Evolutionary conservation across 2,888 invertebrate genomes (phyloP), one percentile per base, ranked within the genome.

Genomic region (Papilio gigon): DNA sequence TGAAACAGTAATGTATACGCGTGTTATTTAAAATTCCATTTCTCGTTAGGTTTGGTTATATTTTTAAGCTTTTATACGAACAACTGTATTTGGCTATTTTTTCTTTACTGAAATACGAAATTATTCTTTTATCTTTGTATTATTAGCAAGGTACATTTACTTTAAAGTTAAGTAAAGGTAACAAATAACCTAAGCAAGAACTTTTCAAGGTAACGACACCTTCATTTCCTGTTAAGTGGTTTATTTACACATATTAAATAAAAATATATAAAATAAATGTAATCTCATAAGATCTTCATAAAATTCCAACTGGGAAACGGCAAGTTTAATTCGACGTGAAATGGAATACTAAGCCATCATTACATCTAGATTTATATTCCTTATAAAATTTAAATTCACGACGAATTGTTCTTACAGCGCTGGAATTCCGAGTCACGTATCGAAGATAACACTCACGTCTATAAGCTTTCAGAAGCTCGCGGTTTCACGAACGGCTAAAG

Each of bases 21-120:
- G 64, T 27, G 64, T 64, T 64, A 64, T 53, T 64, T 53, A 64
- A 64, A 37, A 53, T 63, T 63, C 47, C 63, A 47, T 63, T 63
- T 63, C 33, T 20, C 44, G 47, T 63, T 63, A 22, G 47, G 47
- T 22, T 17, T 17, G 9, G 8, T 56, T 56, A 3, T 56, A 56
- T 8, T 14, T 56, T 42, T 17, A 17, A 37, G 12, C 1, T 17
- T 42, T 56, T 30, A 25, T 56, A 56, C 9, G 9, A 27, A 30
- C n/a, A 27, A 53, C 30, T 56, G 3, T 56, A 56, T 56, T 56
- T 56, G 4, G 1, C 30, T 30, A 56, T 53, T 27, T 53, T 37
- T n/a, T 53, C 9, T 53, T n/a, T 53, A 5, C 8, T 5, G 12
- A 50, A 50, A 44, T 14, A n/a, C n/a, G n/a, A n/a, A n/a, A n/a